Base-by-base conservation (phyloP, 2,888 invertebrate genomes). In the Apamea epomidion region DNA sequence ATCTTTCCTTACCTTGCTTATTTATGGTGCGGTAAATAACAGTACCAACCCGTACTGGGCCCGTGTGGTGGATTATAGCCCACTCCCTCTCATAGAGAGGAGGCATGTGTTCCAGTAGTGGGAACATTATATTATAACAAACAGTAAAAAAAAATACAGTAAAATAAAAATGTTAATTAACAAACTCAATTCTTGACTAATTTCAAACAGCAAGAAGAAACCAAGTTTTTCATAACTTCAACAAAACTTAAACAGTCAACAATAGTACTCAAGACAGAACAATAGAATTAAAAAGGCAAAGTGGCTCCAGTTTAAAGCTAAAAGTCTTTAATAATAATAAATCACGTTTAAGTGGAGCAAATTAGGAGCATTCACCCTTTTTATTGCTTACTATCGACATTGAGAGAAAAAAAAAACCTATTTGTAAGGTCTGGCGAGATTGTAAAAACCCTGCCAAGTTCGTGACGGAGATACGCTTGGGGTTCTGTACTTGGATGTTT, bases 361-460 rank as follows among this genome's bases (percentile, higher is more conserved):
- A 90, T 91, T 89, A 90, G 90, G 88, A 73, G 74, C 88, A 87
- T 89, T 87, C 81, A 86, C 88, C 89, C 85, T 88, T 91, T 90
- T 91, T 91, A 91, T 87, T 69, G 82, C 82, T 78, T 82, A 83
- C 88, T 87, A 87, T 90, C 82, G 85, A 77, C 87, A 78, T 84
- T 72, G 73, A 75, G 82, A 84, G 48, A 80, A 81, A 83, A 86
- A 86, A 60, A 84, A 82, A 78, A 76, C 48, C 86, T 89, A 87
- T 90, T 90, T 90, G 88, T 82, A 83, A 82, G 86, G 88, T 80
- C 88, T 88, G 90, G 86, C 14, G 80, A 48, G 84, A 87, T 81
- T 88, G 88, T 89, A 88, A 84, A 90, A 85, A 65, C 29, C 64
- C 37, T 65, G 64, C 16, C 14, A 85, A 74, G 85, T 54, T 75